Conservation (phyloP, 2,888 invertebrate species). For the Perizoma flavofasciatum region DNA sequence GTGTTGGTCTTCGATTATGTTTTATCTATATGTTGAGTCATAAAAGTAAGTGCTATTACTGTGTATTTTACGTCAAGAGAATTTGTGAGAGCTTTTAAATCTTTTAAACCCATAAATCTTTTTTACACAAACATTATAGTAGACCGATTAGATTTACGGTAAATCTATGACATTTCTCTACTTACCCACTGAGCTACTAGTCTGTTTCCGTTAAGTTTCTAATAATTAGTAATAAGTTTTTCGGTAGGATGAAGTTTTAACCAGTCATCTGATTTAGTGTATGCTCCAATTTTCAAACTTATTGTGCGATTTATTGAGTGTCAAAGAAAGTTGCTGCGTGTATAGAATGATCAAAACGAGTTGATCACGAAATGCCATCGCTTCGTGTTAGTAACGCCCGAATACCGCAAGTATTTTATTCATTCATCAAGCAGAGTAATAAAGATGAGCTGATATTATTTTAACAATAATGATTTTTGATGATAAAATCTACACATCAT, state of each 20-base stretch:
- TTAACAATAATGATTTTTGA: too few relatives aligned
- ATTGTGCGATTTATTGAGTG: constrained; percentile 37
- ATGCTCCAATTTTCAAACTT: not conserved
- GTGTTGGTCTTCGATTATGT: constrained; percentile 31
- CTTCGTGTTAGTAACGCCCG: constrained; percentile 16
- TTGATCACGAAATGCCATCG: constrained; percentile 27
- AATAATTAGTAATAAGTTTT: too few relatives aligned
- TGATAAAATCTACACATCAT: too few relatives aligned
- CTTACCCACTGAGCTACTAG: not conserved
- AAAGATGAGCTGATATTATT: too few relatives aligned
- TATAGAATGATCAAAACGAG: constrained; percentile 31
- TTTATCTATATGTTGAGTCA: constrained; percentile 37
- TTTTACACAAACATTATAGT: constrained; percentile 11
- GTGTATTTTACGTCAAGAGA: constrained; percentile 28
- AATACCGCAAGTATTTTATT: constrained; percentile 17
- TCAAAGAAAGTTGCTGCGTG: constrained; percentile 40
- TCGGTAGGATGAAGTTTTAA: not conserved
- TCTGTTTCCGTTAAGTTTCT: not conserved
- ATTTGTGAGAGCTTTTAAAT: constrained; percentile 38
- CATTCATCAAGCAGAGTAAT: not conserved
- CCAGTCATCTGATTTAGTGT: not conserved
- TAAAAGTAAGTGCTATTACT: constrained; percentile 39
- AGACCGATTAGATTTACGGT: constrained; percentile 4
- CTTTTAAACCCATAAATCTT: constrained; percentile 24
- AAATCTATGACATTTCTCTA: constrained; percentile 7